Base-by-base conservation (phyloP, 2,113 vertebrate species). In the Numenius arquata region DNA sequence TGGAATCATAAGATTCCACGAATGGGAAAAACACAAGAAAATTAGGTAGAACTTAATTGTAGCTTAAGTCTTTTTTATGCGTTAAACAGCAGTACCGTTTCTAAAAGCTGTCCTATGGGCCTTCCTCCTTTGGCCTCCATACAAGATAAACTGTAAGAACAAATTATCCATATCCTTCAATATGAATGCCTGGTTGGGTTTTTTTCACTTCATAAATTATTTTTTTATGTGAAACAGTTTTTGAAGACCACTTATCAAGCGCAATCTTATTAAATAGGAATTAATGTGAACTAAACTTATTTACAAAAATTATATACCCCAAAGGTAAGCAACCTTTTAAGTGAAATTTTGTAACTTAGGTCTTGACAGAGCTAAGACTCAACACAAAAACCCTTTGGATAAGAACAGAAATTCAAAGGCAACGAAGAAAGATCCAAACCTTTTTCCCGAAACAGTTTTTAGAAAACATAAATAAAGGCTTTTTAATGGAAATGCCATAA, bases 101-200 rank as follows among this genome's bases (percentile, higher is more conserved):
- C 22, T 36, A 70, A 34, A 41, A 85, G 61, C 19, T 74, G 45
- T 7, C 26, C 8, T 8, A 14, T 3, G 8, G 1, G 2, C 27
- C 8, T 16, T 78, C 20, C 12, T 74, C 56, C 20, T 78, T 38
- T 65, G 56, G 45, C 45, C n/a, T 66, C 38, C 8, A 22, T 1
- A 6, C 16, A 76, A 50, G 18, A 32, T 79, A 41, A 43, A 52
- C 53, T 7, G 18, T 14, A 67, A 61, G 6, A 71, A 84, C 15
- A 70, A 67, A 84, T 73, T 70, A 40, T 50, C 40, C 23, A 26
- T 22, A 16, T 29, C 34, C 15, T 61, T 73, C 38, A 53, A 19
- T 36, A 74, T 11, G 4, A 71, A 36, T 43, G n/a, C 10, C 13
- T 52, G 12, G 20, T 29, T 34, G 12, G 5, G 0, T 1, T 6